These are phyloP conservation scores for Mugil cephalus DNA, from an alignment of 2,113 vertebrate genomes.

Conservation along the genomic window DNA sequence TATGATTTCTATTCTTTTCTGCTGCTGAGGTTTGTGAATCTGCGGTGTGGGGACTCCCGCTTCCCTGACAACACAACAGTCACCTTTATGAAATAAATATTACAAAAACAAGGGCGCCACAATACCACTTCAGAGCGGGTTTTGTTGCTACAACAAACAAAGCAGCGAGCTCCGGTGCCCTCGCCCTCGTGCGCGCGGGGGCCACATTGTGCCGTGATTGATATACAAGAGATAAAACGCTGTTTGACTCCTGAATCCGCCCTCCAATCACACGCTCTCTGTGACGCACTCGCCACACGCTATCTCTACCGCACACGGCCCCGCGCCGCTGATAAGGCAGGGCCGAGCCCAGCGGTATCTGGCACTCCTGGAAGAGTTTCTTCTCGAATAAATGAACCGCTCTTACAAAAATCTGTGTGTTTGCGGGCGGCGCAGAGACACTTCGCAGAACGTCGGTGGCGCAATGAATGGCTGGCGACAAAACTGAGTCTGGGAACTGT, in stretches of 20 bases:
- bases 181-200: slow-evolving; percentile 24
- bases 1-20: slow-evolving; percentile 46
- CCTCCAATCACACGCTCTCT: slow-evolving; percentile 59
- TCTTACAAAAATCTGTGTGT: slow-evolving; percentile 7
- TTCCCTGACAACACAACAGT: slow-evolving; percentile 49
- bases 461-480: background rate
- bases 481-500: background rate
- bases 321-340: slow-evolving; percentile 56
- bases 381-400: slow-evolving; percentile 59
- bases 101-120: slow-evolving; percentile 50
- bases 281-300: slow-evolving; percentile 64
- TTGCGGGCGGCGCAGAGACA: background rate
- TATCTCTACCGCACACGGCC: slow-evolving; percentile 63
- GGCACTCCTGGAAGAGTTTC: slow-evolving; percentile 47
- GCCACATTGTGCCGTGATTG: slow-evolving; percentile 59
- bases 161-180: slow-evolving; percentile 29
- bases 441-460: background rate
- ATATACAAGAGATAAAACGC: slow-evolving; percentile 70
- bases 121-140: slow-evolving; percentile 49
- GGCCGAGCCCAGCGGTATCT: slow-evolving; percentile 52
- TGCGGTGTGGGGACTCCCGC: slow-evolving; percentile 35
- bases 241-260: slow-evolving; percentile 67
- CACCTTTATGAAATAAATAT: slow-evolving; percentile 48
- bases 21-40: slow-evolving; percentile 32
- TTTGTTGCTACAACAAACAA: slow-evolving; percentile 75